Evolutionary conservation across 2,888 invertebrate species (phyloP), one percentile per base, ranked within the genome.

Genomic region (Patella caerulea): DNA sequence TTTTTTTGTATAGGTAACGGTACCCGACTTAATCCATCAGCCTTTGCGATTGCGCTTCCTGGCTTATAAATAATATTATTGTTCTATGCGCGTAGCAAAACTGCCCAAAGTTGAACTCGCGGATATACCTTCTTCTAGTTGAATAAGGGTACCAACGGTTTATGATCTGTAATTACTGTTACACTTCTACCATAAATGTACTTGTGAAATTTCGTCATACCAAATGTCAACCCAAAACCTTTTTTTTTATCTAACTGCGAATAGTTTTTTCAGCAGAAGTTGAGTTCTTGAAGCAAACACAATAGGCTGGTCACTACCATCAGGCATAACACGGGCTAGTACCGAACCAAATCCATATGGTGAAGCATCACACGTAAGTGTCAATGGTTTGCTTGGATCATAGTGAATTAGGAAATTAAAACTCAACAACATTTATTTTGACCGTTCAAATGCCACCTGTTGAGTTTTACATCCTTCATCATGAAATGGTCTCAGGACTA

Each of bases 291-390:
- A 79, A 11, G 72, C 79, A 78, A 71, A 79, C 7, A 65, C 76
- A 19, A 79, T 75, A 19, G 73, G 81, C 11, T 71, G 71, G 52
- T 77, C 81, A 45, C 45, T 53, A n/a, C 76, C 74, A 34, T 79
- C 55, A 2, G 77, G 70, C 59, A 77, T 74, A 7, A 9, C 9
- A 56, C 79, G 79, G 24, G 77, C 71, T 4, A 81, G 11, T 11
- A 79, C 72, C 7, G 90, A 88, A 56, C 88, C 88, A 56, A 89
- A 77, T 45, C 90, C 90, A 45, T 79, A 79, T n/a, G 86, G 87
- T 17, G 88, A 89, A 0, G 92, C 91, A 83, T 92, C 91, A 59
- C 88, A 87, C 3, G 89, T 85, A 4, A 92, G 78, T 52, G 84
- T 81, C 12, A 92, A 76, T 17, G 81, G 83, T 34, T 82, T 76